Base-by-base conservation (phyloP, 2,797 vertebrate species). In the Xiphorhynchus erythropygius region DNA sequence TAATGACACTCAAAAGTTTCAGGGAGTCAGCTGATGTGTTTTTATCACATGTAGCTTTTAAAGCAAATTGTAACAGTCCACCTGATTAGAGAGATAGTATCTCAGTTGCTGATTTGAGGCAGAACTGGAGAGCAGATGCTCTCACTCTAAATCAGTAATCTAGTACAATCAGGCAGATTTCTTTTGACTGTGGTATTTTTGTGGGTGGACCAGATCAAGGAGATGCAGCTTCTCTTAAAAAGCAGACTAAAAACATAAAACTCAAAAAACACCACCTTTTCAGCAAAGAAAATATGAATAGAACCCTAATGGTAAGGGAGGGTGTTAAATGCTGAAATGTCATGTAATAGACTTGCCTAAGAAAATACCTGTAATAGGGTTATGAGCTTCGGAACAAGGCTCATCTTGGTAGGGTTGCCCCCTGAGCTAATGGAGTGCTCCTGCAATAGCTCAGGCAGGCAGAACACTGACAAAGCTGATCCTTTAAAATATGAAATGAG, bases 1-100 rank as follows among this genome's bases (percentile, higher is more conserved):
- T 69, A 94, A 83, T 11, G 55, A 63, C 57, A 91, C 87, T 41
- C 80, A 12, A 41, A 94, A 84, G 18, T 87, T 83, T 87, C 18
- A 14, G n/a, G 18, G 25, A 81, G 32, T 62, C 63, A 71, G 50
- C 18, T 59, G 30, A 59, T 50, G 91, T 87, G 27, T 2, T 84
- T 85, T 81, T 68, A 25, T 83, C 27, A 64, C 35, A 37, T 47
- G 33, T 15, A 44, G 35, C 33, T 84, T 93, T 95, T 78, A 30
- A 85, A 84, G 39, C 25, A 78, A 71, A 70, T 47, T 91, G 11
- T 75, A 84, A 46, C 18, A 82, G 73, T 37, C 27, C 2, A 1
- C 7, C 35, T 89, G 35, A 74, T 65, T 65, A 62, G 42, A 46
- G 50, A 85, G 68, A 84, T 52, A 39, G 9, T 56, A 79, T 62